Percentiles rank a stretch among this genome's conserved stretches.
Conservation (phyloP, 35 echinoderm and acorn worm genomes). For the Amphiura filiformis region DNA sequence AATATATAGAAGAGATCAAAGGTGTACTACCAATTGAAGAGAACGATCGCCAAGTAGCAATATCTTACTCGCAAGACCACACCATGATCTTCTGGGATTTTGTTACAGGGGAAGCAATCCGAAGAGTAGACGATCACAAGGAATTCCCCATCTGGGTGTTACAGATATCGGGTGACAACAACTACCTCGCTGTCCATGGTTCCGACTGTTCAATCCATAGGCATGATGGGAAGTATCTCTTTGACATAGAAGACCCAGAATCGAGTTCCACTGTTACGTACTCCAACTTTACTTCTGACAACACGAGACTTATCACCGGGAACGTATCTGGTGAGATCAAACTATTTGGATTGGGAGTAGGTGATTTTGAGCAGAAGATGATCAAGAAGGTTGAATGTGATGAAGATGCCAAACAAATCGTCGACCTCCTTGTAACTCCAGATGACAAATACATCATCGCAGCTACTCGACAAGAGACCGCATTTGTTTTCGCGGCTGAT, state of each 20-base stretch:
- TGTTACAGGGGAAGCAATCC: constrained; percentile 16
- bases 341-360: constrained; percentile 2
- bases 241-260: background rate
- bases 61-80: constrained; percentile 18
- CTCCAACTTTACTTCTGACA: constrained; percentile 11
- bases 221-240: background rate
- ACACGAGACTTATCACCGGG: background rate
- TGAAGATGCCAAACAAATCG: background rate
- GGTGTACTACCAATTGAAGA: constrained; percentile 3
- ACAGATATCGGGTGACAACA: background rate
- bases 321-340: background rate
- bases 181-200: constrained; percentile 17
- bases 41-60: constrained; percentile 24
- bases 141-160: background rate
- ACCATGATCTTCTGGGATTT: constrained; percentile 18
- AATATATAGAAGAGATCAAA: constrained; percentile 7
- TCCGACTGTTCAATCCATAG: background rate
- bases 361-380: background rate
- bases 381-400: background rate
- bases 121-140: background rate
- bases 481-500: constrained; percentile 4
- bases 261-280: background rate
- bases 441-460: constrained; percentile 25
- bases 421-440: constrained; percentile 21
- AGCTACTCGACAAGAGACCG: background rate